These are phyloP conservation scores for Adrianichthys oophorus DNA, from an alignment of 2,797 vertebrate genomes.

Conservation along the genomic window DNA sequence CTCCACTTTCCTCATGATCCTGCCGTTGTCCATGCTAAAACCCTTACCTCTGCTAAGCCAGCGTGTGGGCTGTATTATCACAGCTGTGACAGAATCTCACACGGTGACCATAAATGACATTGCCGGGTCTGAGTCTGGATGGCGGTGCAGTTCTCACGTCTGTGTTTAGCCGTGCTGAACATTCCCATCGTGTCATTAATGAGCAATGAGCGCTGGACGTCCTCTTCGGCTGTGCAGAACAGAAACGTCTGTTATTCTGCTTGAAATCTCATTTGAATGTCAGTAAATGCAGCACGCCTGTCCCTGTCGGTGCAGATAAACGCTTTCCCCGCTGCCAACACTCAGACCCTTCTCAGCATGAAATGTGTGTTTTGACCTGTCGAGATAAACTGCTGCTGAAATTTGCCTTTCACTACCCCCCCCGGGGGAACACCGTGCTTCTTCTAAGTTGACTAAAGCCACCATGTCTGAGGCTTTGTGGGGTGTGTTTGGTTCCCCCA, in stretches of 20 bases:
- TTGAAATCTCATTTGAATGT: too few species aligned
- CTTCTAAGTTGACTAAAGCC: conserved; percentile 70
- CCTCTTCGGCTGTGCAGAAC: neutral
- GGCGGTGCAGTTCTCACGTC: conserved; percentile 3
- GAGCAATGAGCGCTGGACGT: conserved; percentile 6
- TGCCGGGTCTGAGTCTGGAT: conserved; percentile 53
- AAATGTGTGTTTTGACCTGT: conserved; percentile 67
- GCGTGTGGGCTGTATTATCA: conserved; percentile 62
- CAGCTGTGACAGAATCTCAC: conserved; percentile 69
- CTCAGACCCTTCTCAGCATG: conserved; percentile 48
- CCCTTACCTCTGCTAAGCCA: conserved; percentile 69
- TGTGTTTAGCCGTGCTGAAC: conserved; percentile 7
- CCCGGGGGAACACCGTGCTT: conserved; percentile 57
- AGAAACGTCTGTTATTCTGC: too few species aligned
- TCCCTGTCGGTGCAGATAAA: too few species aligned
- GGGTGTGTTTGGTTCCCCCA: conserved; percentile 74
- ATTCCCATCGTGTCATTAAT: conserved; percentile 13
- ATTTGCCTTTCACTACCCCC: conserved; percentile 60
- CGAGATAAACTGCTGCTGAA: conserved; percentile 66
- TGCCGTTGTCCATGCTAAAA: conserved; percentile 41
- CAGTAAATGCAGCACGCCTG: too few species aligned
- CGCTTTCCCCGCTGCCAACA: conserved; percentile 12
- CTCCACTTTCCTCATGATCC: neutral
- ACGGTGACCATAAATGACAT: conserved; percentile 64
- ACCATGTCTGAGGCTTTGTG: conserved; percentile 74